phyloP scores from a whole-genome alignment of 2,113 vertebrate genomes.

The Fulmarus glacialis region DNA sequence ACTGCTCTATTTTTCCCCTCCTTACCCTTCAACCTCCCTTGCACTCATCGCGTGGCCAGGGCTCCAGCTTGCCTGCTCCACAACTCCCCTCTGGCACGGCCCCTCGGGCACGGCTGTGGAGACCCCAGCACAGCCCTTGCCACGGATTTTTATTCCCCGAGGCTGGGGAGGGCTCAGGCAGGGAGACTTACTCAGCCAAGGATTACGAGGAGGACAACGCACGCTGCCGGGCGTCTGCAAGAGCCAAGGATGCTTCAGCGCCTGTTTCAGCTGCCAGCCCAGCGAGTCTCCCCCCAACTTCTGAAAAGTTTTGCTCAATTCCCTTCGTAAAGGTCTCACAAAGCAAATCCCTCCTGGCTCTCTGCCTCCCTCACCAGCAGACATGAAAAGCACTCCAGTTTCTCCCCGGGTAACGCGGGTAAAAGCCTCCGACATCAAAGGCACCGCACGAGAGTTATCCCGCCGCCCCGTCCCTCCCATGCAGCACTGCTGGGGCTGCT shows the following conservation, averaged over 20 bases:
- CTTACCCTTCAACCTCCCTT: not conserved
- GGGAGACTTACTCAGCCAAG: not conserved
- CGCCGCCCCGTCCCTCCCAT: not conserved
- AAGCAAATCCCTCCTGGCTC: constrained; percentile 28
- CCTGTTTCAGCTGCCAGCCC: not conserved
- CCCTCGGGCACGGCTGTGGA: accelerated
- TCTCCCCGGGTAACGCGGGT: not conserved
- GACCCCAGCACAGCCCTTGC: not conserved
- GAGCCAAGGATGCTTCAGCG: constrained; percentile 34
- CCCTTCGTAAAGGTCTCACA: not conserved
- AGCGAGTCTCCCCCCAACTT: not conserved
- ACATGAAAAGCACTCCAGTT: constrained; percentile 45
- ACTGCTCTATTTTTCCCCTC: not conserved
- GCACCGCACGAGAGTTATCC: not conserved
- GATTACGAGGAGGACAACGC: not conserved
- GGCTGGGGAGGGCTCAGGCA: not conserved
- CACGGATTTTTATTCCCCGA: not conserved
- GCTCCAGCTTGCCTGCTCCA: not conserved
- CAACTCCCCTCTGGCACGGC: accelerated
- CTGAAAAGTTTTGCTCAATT: not conserved
- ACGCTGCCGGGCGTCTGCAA: accelerated
- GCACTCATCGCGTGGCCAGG: accelerated
- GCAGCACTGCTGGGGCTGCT: not conserved
- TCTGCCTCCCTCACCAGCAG: not conserved
- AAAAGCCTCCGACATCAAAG: constrained; percentile 58